phyloP scores from a whole-genome alignment of 2,888 invertebrate genomes.

The Sphecodes monilicornis region DNA sequence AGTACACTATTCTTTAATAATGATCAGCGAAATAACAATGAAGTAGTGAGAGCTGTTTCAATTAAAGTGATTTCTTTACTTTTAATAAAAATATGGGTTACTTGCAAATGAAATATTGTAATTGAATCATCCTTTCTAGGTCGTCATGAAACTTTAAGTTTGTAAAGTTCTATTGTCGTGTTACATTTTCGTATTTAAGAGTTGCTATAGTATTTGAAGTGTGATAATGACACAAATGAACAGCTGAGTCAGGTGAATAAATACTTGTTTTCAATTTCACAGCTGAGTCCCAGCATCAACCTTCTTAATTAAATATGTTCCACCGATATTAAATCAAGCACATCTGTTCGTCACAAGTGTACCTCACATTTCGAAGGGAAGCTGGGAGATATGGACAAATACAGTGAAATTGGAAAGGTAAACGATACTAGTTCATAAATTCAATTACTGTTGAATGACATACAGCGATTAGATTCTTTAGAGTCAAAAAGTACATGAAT shows the following conservation, averaged over 20 bases:
- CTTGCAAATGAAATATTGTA: not conserved
- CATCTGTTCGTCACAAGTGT: not conserved
- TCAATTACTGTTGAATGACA: not conserved
- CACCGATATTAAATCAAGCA: not conserved
- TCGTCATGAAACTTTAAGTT: not conserved
- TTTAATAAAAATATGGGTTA: too few species aligned
- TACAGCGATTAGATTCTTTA: not conserved
- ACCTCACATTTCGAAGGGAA: not conserved
- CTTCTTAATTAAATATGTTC: constrained; percentile 4
- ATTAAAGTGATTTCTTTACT: too few species aligned
- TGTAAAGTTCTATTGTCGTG: not conserved
- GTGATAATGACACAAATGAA: not conserved
- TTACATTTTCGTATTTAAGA: not conserved
- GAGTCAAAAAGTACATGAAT: not conserved
- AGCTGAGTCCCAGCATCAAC: not conserved
- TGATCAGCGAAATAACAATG: too few species aligned
- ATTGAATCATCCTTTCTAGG: not conserved
- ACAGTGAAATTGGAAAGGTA: not conserved
- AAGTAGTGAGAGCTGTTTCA: too few species aligned
- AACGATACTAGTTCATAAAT: not conserved
- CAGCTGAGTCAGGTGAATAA: not conserved
- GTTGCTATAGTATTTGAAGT: not conserved
- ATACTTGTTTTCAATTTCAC: not conserved
- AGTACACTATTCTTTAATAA: too few species aligned
- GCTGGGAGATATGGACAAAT: not conserved